phyloP scores from a whole-genome alignment of 64 coral and sea anemone species.

The Montipora foliosa region DNA sequence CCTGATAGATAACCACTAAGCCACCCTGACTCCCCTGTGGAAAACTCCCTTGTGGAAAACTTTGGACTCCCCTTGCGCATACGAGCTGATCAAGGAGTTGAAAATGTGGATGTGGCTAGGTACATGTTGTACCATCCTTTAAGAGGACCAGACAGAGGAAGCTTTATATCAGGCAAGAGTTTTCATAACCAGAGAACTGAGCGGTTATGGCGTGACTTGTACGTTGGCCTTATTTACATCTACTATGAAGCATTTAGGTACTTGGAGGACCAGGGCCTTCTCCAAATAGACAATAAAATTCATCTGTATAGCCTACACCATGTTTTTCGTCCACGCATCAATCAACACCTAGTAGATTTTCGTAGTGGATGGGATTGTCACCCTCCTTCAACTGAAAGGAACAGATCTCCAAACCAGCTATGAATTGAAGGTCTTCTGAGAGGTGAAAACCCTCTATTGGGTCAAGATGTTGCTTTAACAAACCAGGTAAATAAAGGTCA shows the following conservation, averaged over 20 bases:
- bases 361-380: background rate
- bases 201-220: slow-evolving; percentile 11
- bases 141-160: background rate
- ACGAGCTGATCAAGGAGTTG: background rate
- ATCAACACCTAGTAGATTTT: background rate
- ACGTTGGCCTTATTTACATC: background rate
- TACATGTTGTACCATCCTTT: background rate
- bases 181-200: too few relatives aligned
- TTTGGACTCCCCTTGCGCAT: background rate
- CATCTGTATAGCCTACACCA: background rate
- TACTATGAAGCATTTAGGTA: background rate
- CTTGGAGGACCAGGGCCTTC: slow-evolving; percentile 13
- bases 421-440: background rate
- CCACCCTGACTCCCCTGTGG: too few relatives aligned
- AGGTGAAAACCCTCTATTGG: background rate
- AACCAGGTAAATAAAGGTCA: background rate
- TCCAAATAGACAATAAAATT: slow-evolving; percentile 13
- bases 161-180: background rate
- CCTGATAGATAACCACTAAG: too few relatives aligned
- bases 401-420: background rate
- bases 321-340: background rate
- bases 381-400: background rate
- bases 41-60: background rate
- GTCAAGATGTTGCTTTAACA: background rate
- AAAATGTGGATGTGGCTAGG: background rate